Percentiles rank a stretch among this genome's conserved stretches.
phyloP scores from a whole-genome alignment of 2,888 invertebrate species.

The Drosophila siamana region DNA sequence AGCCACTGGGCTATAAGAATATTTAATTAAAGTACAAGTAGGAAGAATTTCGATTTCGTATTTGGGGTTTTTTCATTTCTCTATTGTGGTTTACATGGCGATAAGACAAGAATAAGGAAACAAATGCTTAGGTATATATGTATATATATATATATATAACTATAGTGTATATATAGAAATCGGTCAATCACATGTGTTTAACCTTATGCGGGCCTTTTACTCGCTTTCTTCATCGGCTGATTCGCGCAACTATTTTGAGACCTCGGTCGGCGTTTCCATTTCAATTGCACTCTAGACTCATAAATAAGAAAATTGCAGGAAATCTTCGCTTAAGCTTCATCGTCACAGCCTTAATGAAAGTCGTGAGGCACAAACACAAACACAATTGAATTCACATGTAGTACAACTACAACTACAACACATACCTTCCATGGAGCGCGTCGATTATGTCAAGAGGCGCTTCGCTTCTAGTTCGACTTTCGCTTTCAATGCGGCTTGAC shows the following conservation, averaged over 20 bases:
- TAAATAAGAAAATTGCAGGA: slow-evolving; percentile 80
- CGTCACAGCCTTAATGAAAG: slow-evolving; percentile 46
- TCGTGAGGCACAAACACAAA: slow-evolving; percentile 11
- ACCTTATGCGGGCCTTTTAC: not conserved
- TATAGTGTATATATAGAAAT: too few relatives aligned
- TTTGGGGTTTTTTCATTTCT: too few relatives aligned
- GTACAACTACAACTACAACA: not conserved
- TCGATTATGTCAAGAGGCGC: slow-evolving; percentile 21
- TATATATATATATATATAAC: not conserved
- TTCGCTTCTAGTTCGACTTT: slow-evolving; percentile 31
- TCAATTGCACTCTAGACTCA: slow-evolving; percentile 55
- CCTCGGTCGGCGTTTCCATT: slow-evolving; percentile 38
- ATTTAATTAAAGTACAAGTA: slow-evolving; percentile 7
- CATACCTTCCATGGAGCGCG: not conserved
- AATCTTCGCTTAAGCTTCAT: slow-evolving; percentile 70
- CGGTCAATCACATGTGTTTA: too few relatives aligned
- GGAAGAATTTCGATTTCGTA: not conserved
- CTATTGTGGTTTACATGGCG: too few relatives aligned
- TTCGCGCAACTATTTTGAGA: slow-evolving; percentile 42
- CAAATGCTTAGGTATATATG: not conserved
- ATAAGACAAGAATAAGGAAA: not conserved
- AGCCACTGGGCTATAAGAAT: not conserved
- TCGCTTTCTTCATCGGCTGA: slow-evolving; percentile 13
- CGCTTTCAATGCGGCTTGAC: slow-evolving; percentile 50
- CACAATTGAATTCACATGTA: not conserved